Percentiles rank a stretch among this genome's conserved stretches.
Evolutionary conservation across 2,888 invertebrate species (phyloP).

Genomic region (Cephus spinipes): DNA sequence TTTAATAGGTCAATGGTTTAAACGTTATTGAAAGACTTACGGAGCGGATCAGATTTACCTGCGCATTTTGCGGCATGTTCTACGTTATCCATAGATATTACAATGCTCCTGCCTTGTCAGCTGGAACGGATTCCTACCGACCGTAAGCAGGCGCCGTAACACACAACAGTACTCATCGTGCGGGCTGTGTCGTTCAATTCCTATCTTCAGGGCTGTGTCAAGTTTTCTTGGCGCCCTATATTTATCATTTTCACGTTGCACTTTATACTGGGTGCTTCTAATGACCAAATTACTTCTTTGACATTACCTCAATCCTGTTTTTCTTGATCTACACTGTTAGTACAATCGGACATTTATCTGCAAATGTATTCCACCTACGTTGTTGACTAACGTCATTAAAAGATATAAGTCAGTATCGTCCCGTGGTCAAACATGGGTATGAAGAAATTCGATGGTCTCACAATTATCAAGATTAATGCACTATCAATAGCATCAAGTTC

Average conservation of each 20-base stretch:
- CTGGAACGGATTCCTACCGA: slow-evolving; percentile 31
- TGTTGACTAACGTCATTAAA: not conserved
- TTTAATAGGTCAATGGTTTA: not conserved
- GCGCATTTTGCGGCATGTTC: not conserved
- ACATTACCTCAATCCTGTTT: not conserved
- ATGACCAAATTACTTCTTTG: not conserved
- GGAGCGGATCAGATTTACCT: not conserved
- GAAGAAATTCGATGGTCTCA: not conserved
- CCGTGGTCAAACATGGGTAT: not conserved
- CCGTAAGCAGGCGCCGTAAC: slow-evolving; percentile 27
- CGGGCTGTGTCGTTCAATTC: slow-evolving; percentile 34
- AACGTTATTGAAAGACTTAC: not conserved
- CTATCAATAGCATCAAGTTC: not conserved
- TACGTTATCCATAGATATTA: not conserved
- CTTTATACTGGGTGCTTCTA: not conserved
- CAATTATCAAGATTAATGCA: no score
- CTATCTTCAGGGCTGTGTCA: slow-evolving; percentile 33
- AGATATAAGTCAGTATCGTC: not conserved
- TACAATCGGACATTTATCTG: not conserved
- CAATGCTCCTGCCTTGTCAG: slow-evolving; percentile 38
- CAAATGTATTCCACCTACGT: not conserved
- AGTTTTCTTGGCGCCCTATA: slow-evolving; percentile 27
- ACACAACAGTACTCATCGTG: slow-evolving; percentile 35
- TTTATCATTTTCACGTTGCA: not conserved
- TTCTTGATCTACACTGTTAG: not conserved